phyloP scores from a whole-genome alignment of 2,797 vertebrate genomes.

The Poeciliopsis infans region DNA sequence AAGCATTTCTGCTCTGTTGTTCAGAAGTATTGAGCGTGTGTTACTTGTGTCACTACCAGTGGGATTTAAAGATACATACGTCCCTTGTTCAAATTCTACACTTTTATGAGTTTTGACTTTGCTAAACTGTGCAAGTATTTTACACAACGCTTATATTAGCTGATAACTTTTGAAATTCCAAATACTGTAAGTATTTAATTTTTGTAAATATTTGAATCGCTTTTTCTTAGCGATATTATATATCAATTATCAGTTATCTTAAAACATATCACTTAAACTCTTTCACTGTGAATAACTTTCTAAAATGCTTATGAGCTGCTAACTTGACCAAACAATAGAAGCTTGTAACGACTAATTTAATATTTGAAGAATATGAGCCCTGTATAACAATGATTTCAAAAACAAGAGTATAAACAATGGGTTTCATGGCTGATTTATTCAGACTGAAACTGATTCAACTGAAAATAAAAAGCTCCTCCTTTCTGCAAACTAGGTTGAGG shows the following conservation, averaged over 20 bases:
- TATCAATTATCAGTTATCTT: not conserved
- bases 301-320: not conserved
- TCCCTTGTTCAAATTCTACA: not conserved
- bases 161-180: not conserved
- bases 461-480: not conserved
- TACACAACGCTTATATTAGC: not conserved
- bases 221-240: not conserved
- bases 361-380: not conserved
- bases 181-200: not conserved
- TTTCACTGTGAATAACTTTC: not conserved
- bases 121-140: not conserved
- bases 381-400: not conserved
- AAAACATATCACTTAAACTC: not conserved
- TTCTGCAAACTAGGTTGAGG: not conserved
- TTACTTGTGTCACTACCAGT: not conserved
- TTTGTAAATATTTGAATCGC: not conserved
- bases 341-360: not conserved
- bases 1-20: conserved; percentile 45
- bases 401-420: not conserved
- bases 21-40: conserved; percentile 7
- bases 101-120: not conserved
- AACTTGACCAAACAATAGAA: not conserved
- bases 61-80: not conserved
- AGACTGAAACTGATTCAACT: not conserved
- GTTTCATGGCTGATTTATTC: not conserved